phyloP scores from a whole-genome alignment of 2,113 vertebrate species.

The Rhipidura dahli region DNA sequence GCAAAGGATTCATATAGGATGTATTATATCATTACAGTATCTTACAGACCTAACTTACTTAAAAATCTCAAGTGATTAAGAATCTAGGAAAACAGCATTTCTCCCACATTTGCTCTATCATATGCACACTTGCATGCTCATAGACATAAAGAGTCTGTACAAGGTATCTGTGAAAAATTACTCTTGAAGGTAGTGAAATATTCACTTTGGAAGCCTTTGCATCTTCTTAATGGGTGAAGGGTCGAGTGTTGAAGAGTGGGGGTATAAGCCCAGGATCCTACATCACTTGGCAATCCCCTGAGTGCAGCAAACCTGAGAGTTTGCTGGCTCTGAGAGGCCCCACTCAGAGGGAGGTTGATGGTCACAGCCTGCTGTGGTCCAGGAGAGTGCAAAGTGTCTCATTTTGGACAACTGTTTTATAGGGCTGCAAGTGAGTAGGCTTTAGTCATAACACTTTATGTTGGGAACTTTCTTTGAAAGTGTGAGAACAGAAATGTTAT shows the following conservation, averaged over 20 bases:
- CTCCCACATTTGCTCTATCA: neutral
- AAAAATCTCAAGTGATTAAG: neutral
- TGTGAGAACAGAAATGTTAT: neutral
- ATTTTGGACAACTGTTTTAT: neutral
- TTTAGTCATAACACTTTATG: neutral
- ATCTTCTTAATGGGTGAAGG: neutral
- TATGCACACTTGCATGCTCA: neutral
- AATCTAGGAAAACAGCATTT: neutral
- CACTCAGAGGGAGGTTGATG: neutral
- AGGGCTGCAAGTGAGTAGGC: neutral
- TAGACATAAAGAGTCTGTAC: neutral
- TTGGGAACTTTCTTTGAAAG: neutral
- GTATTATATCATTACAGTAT: too few relatives aligned
- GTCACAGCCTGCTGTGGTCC: neutral
- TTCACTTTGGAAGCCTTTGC: neutral
- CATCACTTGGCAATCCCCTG: rapidly evolving
- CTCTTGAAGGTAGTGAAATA: neutral
- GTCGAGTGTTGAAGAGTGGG: rapidly evolving
- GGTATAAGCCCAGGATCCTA: rapidly evolving
- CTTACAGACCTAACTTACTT: neutral
- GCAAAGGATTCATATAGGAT: neutral
- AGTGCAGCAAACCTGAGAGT: neutral
- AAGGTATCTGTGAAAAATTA: neutral
- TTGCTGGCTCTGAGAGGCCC: neutral
- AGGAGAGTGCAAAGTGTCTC: neutral